Evolutionary conservation across 2,797 vertebrate species (phyloP), one percentile per base, ranked within the genome.

Genomic region (Gymnothorax javanicus): DNA sequence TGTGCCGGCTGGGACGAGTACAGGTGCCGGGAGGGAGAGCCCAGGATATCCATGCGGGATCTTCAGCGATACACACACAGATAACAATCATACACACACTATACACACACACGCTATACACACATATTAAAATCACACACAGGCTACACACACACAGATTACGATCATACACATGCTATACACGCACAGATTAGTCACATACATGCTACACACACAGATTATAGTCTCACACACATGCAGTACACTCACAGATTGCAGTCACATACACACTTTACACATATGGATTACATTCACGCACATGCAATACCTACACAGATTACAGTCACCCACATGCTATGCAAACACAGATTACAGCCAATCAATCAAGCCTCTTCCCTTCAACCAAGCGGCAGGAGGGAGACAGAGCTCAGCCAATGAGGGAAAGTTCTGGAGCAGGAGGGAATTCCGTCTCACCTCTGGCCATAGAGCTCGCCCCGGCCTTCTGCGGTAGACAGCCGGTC

Each of bases 1-100:
- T 99, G 98, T 69, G 98, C 98, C 0, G 98, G 98, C 94, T 99
- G 98, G 0, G 98, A 99, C 84, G 98, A 99, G 93, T 98, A 99
- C 2, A 97, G 96, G 2, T 98, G 98, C 17, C 98, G 97, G 0
- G 98, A 99, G 0, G 98, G 98, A 9, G 98, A 99, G 15, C 97
- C 97, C 0, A 98, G 97, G 64, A 98, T 95, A 89, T 99, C 98
- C 96, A 98, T 97, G 69, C 98, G 95, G 0, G 98, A 99, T 92
- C 98, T 99, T 89, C 92, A 64, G 60, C 85, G 86, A 86, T 7
- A 43, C 69, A 73, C 8, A 75, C 62, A 0, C 23, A 67, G n/a
- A n/a, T 67, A 23, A 67, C 62, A 6, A 7, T n/a, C 62, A 67
- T 6, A 60, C 54, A 77, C 75, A 90, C n/a, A n/a, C n/a, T n/a